Conservation (phyloP, 2,797 vertebrate genomes). For the Gymnothorax reevesii region DNA sequence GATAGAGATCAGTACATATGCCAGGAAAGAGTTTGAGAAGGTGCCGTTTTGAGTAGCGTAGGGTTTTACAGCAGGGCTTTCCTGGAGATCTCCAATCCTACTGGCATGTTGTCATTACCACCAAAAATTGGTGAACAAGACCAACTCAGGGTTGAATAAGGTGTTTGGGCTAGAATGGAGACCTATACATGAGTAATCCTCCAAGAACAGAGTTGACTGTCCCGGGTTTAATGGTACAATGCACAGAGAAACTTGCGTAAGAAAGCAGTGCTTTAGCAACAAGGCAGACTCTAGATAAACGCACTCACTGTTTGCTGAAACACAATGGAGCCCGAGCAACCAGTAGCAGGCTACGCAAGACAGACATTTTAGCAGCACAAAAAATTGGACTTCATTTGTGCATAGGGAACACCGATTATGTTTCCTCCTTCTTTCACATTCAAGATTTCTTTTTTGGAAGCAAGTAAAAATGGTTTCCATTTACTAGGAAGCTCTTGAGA, state of each 20-base stretch:
- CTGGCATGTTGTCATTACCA: too few relatives aligned
- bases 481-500: background rate
- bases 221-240: background rate
- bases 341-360: too few relatives aligned
- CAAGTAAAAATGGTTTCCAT: too few relatives aligned
- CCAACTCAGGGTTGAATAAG: too few relatives aligned
- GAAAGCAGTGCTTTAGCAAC: too few relatives aligned
- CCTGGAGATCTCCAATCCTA: too few relatives aligned
- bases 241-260: background rate
- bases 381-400: background rate
- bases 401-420: background rate
- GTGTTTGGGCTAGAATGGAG: too few relatives aligned
- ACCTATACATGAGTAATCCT: too few relatives aligned
- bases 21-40: background rate
- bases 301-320: background rate
- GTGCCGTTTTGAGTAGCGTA: background rate
- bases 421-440: background rate
- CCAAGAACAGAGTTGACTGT: too few relatives aligned
- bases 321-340: background rate
- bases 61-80: background rate
- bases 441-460: too few relatives aligned
- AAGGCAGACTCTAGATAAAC: background rate
- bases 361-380: background rate
- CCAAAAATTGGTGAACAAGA: too few relatives aligned
- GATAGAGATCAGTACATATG: too few relatives aligned